These are phyloP conservation scores for Alexandromys fortis DNA, from an alignment of 2,113 vertebrate genomes.

Conservation along the genomic window DNA sequence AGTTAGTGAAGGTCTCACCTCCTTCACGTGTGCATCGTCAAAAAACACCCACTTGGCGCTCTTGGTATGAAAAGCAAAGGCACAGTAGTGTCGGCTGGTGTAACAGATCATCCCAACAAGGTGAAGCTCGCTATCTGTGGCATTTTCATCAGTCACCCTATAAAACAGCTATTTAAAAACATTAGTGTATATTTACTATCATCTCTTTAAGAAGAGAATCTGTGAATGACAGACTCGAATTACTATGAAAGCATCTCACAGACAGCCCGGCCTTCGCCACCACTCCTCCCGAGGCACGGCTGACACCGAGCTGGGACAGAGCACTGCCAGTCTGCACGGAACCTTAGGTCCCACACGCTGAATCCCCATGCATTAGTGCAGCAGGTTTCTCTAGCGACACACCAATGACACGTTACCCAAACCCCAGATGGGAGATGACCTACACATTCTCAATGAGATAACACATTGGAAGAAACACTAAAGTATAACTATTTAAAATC, in stretches of 20 bases:
- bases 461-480: background rate
- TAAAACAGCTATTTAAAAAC: slow-evolving; percentile 93
- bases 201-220: background rate
- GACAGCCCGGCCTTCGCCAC: no score
- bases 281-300: background rate
- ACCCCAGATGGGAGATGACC: background rate
- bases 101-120: slow-evolving; percentile 99
- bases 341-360: background rate
- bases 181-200: slow-evolving; percentile 12
- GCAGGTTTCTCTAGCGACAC: background rate
- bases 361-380: background rate
- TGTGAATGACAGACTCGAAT: background rate
- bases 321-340: background rate
- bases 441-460: background rate
- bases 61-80: slow-evolving; percentile 97
- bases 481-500: background rate
- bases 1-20: slow-evolving; percentile 82
- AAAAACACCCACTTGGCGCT: slow-evolving; percentile 98
- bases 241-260: background rate
- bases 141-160: slow-evolving; percentile 96
- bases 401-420: background rate
- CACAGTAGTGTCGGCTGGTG: slow-evolving; percentile 96
- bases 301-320: background rate
- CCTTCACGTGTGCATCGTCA: slow-evolving; percentile 99
- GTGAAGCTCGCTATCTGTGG: slow-evolving; percentile 93